These are phyloP conservation scores for Agonopterix heracliana DNA, from an alignment of 2,888 invertebrate species.

Conservation along the genomic window DNA sequence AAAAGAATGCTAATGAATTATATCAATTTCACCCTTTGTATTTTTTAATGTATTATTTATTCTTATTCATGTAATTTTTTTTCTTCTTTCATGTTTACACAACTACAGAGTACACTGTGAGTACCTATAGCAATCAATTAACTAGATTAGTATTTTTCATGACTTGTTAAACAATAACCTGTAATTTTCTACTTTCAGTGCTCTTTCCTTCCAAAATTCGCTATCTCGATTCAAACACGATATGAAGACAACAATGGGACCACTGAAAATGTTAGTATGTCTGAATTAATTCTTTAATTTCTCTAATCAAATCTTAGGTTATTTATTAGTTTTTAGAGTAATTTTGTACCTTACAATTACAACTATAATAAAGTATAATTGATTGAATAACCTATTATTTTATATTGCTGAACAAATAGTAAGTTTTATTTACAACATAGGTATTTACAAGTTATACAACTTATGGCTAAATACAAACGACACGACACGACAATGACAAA, in stretches of 20 bases:
- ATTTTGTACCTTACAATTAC: too few species aligned
- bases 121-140: conserved; percentile 40
- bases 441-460: too few species aligned
- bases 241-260: conserved; percentile 94
- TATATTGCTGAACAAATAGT: too few species aligned
- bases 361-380: too few species aligned
- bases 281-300: background rate
- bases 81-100: conserved; percentile 42
- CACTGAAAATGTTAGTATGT: conserved; percentile 87
- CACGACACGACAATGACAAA: too few species aligned
- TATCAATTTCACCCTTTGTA: too few species aligned
- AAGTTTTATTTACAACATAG: too few species aligned
- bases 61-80: too few species aligned
- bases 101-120: conserved; percentile 83
- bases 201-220: conserved; percentile 91
- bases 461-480: too few species aligned
- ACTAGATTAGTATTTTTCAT: background rate
- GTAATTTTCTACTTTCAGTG: conserved; percentile 79
- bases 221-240: conserved; percentile 89
- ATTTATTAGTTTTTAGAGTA: background rate
- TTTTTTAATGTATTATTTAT: too few species aligned
- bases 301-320: background rate
- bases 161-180: background rate
- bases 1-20: too few species aligned
- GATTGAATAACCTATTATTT: too few species aligned